Conservation (phyloP, 2,113 vertebrate species). For the Arenaria interpres region DNA sequence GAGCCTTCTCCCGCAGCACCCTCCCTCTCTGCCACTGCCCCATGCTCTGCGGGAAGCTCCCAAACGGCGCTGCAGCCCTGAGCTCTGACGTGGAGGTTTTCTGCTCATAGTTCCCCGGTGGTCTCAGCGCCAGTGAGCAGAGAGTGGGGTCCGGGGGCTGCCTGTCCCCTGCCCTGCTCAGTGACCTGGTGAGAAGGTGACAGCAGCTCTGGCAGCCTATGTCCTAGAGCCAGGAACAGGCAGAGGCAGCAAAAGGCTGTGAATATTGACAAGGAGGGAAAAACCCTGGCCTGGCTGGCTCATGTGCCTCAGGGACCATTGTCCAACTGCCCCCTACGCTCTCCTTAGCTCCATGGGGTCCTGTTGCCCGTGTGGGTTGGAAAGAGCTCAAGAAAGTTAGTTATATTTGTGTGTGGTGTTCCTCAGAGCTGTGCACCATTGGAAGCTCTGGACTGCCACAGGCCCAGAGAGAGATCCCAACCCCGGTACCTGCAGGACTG, state of each 20-base stretch:
- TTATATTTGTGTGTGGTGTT: background rate
- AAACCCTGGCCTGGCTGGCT: no score
- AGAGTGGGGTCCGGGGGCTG: background rate
- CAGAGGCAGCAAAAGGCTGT: background rate
- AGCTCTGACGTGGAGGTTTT: background rate
- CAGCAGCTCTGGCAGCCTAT: background rate
- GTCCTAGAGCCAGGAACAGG: background rate
- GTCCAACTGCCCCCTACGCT: background rate
- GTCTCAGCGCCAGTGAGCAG: background rate
- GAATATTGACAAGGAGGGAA: background rate
- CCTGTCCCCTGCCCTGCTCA: background rate
- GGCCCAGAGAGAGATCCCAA: background rate
- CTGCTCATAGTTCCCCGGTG: background rate
- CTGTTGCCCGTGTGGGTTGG: no score
- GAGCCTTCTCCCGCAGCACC: no score
- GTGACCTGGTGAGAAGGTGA: background rate
- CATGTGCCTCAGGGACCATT: rapidly evolving
- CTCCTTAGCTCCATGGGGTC: background rate
- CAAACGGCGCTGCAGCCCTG: background rate
- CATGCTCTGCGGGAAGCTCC: background rate
- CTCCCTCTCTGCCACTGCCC: background rate
- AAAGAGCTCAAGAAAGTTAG: background rate
- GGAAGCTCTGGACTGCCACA: background rate
- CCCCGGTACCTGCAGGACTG: background rate
- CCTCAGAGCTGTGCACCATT: background rate